Evolutionary conservation across 2,797 vertebrate genomes (phyloP).

Genomic region (Rachycentron canadum): DNA sequence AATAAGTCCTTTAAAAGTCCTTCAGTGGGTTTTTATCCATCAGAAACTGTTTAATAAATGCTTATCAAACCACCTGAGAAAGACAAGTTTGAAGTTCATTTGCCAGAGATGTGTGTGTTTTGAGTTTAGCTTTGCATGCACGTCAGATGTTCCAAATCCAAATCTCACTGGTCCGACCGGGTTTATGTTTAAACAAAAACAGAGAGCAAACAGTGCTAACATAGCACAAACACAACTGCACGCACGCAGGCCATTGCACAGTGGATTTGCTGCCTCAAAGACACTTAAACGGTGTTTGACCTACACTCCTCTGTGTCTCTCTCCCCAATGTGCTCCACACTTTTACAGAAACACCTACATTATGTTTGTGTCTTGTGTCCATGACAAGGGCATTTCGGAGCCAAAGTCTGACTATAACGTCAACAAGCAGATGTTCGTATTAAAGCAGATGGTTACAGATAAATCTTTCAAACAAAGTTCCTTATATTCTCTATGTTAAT

Average conservation of each 20-base stretch:
- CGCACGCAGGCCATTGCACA: constrained; percentile 33
- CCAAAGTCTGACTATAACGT: constrained; percentile 29
- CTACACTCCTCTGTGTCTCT: constrained; percentile 4
- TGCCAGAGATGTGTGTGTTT: constrained; percentile 57
- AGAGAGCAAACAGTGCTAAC: constrained; percentile 63
- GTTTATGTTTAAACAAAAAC: constrained; percentile 81
- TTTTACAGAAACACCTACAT: constrained; percentile 5
- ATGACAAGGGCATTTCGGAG: constrained; percentile 16
- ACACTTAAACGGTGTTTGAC: constrained; percentile 13
- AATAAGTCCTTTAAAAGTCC: neutral
- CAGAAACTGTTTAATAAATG: constrained; percentile 3
- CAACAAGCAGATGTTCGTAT: constrained; percentile 37
- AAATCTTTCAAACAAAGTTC: constrained; percentile 22
- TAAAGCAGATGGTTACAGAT: constrained; percentile 25
- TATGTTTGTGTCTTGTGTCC: constrained; percentile 3
- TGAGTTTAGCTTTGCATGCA: constrained; percentile 66
- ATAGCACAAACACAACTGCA: constrained; percentile 39
- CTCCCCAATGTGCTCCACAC: neutral
- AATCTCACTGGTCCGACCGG: constrained; percentile 71
- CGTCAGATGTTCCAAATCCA: constrained; percentile 59
- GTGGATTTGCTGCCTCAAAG: constrained; percentile 14
- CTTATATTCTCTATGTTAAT: constrained; percentile 37
- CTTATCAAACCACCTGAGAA: constrained; percentile 15
- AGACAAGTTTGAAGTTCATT: constrained; percentile 31
- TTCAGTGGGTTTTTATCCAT: neutral